Base-by-base conservation (phyloP, 2,797 vertebrate genomes). In the Acanthurus lineatus region DNA sequence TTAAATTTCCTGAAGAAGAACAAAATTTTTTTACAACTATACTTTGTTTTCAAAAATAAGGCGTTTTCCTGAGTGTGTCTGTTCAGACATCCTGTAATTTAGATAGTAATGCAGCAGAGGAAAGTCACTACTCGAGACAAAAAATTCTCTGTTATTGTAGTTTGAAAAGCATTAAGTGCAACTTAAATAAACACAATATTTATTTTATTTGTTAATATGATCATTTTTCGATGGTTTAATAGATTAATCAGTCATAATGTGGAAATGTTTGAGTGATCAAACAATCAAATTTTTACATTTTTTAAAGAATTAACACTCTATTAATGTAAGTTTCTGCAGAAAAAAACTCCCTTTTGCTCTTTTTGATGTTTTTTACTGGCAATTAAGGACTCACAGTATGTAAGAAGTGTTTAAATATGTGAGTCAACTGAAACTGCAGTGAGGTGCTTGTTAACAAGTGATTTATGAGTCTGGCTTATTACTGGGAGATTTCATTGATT, bases 401-500 rank as follows among this genome's bases (percentile, higher is more conserved):
- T 68, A 73, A 19, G 56, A 19, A 73, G 78, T 62, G 72, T 84
- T 89, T 78, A 77, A 77, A 89, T 72, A 82, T 76, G 68, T 53
- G 60, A 74, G 57, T 79, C 62, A 76, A 67, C 65, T 81, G 80
- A 82, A 87, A 65, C 61, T 61, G 75, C 82, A 76, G 85, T 79
- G 79, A 83, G 84, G 86, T 79, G 84, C 88, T 91, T 90, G 90
- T 92, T 93, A 87, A 90, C 86, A 79, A 74, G 87, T 87, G 88
- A 92, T 90, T 89, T 89, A 89, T 87, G 88, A 69, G 59, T 81
- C 76, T 48, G 82, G 48, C 84, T 88, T 88, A 90, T 90, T 90
- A 86, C 81, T 69, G 70, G 75, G 69, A 84, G 86, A 90, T 92
- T 90, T 86, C 79, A 91, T 89, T 91, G 91, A 91, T 91, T 93